phyloP scores from a whole-genome alignment of 2,888 invertebrate species.

The Nysson spinosus region DNA sequence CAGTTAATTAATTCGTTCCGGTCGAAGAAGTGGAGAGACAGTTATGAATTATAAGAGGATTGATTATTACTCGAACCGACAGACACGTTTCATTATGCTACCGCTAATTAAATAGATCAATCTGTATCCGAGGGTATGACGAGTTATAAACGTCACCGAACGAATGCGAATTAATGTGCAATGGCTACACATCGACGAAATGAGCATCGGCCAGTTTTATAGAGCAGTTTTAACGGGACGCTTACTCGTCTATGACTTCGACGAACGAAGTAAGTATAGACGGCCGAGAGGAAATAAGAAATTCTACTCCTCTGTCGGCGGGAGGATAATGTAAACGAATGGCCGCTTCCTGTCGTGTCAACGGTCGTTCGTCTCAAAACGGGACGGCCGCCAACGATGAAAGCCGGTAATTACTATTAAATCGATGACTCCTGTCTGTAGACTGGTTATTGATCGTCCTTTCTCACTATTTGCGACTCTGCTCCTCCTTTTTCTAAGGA shows the following conservation, averaged over 20 bases:
- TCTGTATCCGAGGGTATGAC: too few relatives aligned
- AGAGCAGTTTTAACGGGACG: conserved; percentile 22
- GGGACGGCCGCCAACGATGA: conserved; percentile 14
- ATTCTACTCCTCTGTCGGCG: conserved; percentile 14
- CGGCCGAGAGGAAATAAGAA: conserved; percentile 18
- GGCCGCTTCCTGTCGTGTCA: conserved; percentile 24
- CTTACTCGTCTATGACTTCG: conserved; percentile 19
- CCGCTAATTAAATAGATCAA: too few relatives aligned
- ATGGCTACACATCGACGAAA: neutral
- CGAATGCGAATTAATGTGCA: conserved; percentile 10
- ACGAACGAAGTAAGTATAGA: conserved; percentile 7
- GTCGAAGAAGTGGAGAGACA: too few relatives aligned
- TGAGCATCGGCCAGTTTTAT: conserved; percentile 9
- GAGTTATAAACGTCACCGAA: conserved; percentile 2
- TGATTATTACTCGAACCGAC: neutral
- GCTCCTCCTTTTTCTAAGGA: neutral
- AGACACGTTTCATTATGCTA: neutral
- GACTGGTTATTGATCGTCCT: conserved; percentile 29
- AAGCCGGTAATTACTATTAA: conserved; percentile 40
- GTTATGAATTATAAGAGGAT: too few relatives aligned
- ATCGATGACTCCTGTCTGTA: conserved; percentile 27
- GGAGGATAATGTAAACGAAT: conserved; percentile 4
- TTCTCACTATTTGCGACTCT: conserved; percentile 6
- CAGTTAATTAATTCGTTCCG: neutral
- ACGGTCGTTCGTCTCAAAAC: conserved; percentile 15